Evolutionary conservation across 1,140 invertebrate species (phyloP).

Genomic region (Drosophila sproati): DNA sequence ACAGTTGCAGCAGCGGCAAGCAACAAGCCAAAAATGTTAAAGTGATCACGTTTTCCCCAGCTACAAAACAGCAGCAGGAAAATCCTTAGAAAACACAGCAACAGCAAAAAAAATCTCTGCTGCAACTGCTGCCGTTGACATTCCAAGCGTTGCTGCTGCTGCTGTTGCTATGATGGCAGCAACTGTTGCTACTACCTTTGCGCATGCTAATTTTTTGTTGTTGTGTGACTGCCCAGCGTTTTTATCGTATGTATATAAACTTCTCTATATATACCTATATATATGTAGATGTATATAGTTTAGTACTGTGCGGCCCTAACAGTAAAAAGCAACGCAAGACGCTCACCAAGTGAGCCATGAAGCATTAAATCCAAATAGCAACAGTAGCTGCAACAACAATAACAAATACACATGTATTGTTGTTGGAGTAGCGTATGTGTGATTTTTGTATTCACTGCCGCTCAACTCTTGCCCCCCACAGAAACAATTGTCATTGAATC

Average conservation of each 20-base stretch:
- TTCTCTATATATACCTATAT: neutral
- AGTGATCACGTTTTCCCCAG: slow-evolving; percentile 77
- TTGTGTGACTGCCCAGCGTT: slow-evolving; percentile 45
- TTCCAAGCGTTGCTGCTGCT: slow-evolving; percentile 56
- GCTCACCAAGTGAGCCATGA: slow-evolving; percentile 70
- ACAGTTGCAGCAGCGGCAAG: slow-evolving; percentile 49
- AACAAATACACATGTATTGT: slow-evolving; percentile 6
- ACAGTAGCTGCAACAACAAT: slow-evolving; percentile 16
- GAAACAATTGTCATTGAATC: slow-evolving; percentile 59
- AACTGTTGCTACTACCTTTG: slow-evolving; percentile 48
- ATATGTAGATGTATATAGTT: slow-evolving; percentile 8
- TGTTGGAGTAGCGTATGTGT: slow-evolving; percentile 44
- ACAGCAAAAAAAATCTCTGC: slow-evolving; percentile 70
- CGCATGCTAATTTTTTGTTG: slow-evolving; percentile 76
- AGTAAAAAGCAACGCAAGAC: slow-evolving; percentile 64
- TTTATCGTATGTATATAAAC: slow-evolving; percentile 4
- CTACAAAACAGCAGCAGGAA: slow-evolving; percentile 40
- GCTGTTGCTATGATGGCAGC: slow-evolving; percentile 29
- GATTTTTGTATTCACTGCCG: slow-evolving; percentile 23
- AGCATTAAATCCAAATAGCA: slow-evolving; percentile 63
- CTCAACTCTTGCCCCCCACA: slow-evolving; percentile 12
- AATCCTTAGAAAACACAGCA: slow-evolving; percentile 57
- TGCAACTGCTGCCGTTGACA: slow-evolving; percentile 75
- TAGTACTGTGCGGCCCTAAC: slow-evolving; percentile 63
- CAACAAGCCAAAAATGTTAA: slow-evolving; percentile 80